These are phyloP conservation scores for Liopterus haemorrhoidalis DNA, from an alignment of 2,888 invertebrate species.

Conservation along the genomic window DNA sequence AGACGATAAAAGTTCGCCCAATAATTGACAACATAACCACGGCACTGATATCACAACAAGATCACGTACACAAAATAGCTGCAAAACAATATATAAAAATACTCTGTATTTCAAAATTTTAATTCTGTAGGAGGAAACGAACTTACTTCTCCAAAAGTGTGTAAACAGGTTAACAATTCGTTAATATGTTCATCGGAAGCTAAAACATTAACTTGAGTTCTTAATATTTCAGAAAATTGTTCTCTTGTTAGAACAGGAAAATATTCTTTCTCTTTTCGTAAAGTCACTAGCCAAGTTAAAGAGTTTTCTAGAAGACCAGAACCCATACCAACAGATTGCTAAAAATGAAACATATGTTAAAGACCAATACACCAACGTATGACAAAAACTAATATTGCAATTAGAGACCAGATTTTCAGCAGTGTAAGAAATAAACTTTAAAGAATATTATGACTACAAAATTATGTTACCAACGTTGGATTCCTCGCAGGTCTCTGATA, in stretches of 20 bases:
- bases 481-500: no score
- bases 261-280: conserved; percentile 50
- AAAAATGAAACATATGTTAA: conserved; percentile 22
- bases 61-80: conserved; percentile 48
- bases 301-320: conserved; percentile 57
- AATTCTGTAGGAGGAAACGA: not conserved
- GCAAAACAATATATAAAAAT: conserved; percentile 16
- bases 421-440: no score
- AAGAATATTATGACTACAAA: no score
- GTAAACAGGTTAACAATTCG: conserved; percentile 57
- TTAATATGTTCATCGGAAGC: conserved; percentile 59
- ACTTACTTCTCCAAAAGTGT: conserved; percentile 58
- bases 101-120: not conserved
- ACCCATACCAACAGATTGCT: conserved; percentile 46
- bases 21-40: conserved; percentile 62
- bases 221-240: conserved; percentile 52
- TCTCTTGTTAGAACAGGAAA: conserved; percentile 59
- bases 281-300: conserved; percentile 47
- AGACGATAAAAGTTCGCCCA: conserved; percentile 59
- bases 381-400: conserved; percentile 5
- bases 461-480: no score
- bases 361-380: not conserved
- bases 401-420: no score
- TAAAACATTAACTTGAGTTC: conserved; percentile 57
- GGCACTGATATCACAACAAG: conserved; percentile 59